A percentile compares a stretch with the other conserved stretches of the same genome.
Conservation (phyloP, 1,140 invertebrate species). For the Drosophila kanapiae region DNA sequence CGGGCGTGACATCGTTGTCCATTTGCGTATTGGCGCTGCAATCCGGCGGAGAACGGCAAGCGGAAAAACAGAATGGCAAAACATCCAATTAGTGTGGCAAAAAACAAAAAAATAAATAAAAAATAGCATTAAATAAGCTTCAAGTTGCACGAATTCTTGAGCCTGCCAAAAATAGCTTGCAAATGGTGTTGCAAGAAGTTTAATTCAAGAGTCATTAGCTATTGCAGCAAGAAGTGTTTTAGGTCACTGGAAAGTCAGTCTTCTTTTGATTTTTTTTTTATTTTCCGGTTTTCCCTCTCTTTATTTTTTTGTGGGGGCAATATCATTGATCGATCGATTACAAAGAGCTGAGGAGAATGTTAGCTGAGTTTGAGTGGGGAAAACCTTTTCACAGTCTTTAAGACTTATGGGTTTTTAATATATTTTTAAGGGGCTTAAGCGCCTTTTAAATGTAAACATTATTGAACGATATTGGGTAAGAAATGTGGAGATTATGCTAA, state of each 20-base stretch:
- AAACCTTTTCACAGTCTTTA: neutral
- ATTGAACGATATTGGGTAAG: neutral
- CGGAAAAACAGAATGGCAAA: conserved; percentile 10
- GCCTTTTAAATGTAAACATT: neutral
- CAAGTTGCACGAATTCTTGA: conserved; percentile 33
- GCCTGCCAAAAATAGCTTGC: conserved; percentile 18
- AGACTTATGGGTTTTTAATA: neutral
- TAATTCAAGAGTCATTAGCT: conserved; percentile 4
- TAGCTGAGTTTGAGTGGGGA: conserved; percentile 9
- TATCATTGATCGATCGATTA: conserved; percentile 25
- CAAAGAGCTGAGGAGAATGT: neutral
- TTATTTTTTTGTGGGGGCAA: neutral
- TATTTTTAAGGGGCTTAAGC: neutral
- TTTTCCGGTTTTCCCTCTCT: conserved; percentile 11
- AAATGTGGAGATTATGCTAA: neutral
- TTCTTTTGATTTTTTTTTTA: neutral
- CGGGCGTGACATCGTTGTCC: conserved; percentile 95
- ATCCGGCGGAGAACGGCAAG: conserved; percentile 6
- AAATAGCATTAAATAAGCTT: conserved; percentile 31
- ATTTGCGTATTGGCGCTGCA: conserved; percentile 93
- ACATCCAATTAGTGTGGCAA: conserved; percentile 14
- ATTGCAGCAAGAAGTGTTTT: conserved; percentile 4
- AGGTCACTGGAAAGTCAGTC: conserved; percentile 33
- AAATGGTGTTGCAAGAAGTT: neutral
- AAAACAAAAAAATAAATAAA: neutral